These are phyloP conservation scores for Orthochromis malagaraziensis DNA, from an alignment of 2,113 vertebrate species.

Conservation along the genomic window DNA sequence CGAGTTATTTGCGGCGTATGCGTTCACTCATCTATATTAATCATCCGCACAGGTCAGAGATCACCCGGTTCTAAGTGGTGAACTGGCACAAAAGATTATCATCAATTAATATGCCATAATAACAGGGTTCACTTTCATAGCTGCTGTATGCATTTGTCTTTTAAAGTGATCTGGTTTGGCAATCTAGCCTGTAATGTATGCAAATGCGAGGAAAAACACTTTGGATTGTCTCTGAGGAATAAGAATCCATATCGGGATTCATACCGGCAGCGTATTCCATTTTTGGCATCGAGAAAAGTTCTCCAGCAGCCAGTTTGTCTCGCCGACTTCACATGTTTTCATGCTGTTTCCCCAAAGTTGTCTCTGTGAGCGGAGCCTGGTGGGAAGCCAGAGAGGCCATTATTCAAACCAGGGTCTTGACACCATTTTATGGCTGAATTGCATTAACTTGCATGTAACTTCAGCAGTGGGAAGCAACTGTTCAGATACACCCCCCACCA, in stretches of 20 bases:
- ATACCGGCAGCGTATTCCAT: not conserved
- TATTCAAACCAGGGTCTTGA: constrained; percentile 46
- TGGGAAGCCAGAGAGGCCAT: constrained; percentile 31
- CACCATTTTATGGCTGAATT: constrained; percentile 39
- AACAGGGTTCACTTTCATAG: constrained; percentile 50
- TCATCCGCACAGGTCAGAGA: constrained; percentile 34
- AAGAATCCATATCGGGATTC: constrained; percentile 36
- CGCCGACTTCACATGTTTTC: constrained; percentile 5
- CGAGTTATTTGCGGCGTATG: not conserved
- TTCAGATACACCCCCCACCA: not conserved
- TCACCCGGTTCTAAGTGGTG: constrained; percentile 46
- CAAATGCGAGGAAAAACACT: constrained; percentile 63
- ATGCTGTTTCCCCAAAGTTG: constrained; percentile 22
- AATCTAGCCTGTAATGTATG: constrained; percentile 58
- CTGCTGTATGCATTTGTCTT: constrained; percentile 56
- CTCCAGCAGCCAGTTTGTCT: constrained; percentile 6
- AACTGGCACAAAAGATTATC: constrained; percentile 61
- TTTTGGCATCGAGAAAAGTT: constrained; percentile 38
- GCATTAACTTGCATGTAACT: constrained; percentile 18
- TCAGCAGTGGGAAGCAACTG: not conserved
- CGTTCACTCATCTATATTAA: constrained; percentile 37
- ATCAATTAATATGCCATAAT: constrained; percentile 67
- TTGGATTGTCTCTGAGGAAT: constrained; percentile 61
- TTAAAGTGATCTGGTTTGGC: constrained; percentile 62
- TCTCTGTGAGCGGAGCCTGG: not conserved